These are phyloP conservation scores for Cantharis lateralis DNA, from an alignment of 2,888 invertebrate species.

Conservation along the genomic window DNA sequence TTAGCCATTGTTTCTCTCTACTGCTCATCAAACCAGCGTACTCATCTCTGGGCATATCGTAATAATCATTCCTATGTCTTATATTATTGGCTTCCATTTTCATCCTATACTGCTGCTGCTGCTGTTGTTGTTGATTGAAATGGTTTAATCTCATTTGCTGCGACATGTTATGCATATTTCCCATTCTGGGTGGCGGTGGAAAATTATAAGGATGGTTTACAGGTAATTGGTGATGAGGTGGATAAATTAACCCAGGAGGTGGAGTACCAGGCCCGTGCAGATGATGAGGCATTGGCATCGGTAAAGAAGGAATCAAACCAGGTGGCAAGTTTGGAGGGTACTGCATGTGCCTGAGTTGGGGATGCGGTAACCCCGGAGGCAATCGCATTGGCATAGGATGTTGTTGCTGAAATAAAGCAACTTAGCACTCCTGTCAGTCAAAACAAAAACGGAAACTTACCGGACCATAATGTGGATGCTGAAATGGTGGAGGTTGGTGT, in stretches of 20 bases:
- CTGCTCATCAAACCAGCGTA: slow-evolving; percentile 93
- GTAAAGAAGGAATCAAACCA: slow-evolving; percentile 41
- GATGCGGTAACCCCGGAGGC: slow-evolving; percentile 48
- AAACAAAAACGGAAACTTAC: background rate
- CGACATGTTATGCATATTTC: slow-evolving; percentile 22
- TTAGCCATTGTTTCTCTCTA: slow-evolving; percentile 94
- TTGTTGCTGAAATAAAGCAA: slow-evolving; percentile 15
- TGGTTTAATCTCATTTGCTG: slow-evolving; percentile 18
- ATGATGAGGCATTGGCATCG: slow-evolving; percentile 35
- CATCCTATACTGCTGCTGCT: slow-evolving; percentile 40
- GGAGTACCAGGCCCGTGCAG: slow-evolving; percentile 33
- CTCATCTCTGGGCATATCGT: slow-evolving; percentile 62
- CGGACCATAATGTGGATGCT: slow-evolving; percentile 8
- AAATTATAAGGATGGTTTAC: slow-evolving; percentile 42
- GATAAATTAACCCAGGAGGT: slow-evolving; percentile 36
- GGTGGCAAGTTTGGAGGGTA: slow-evolving; percentile 42
- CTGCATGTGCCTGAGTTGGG: slow-evolving; percentile 42
- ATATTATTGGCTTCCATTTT: slow-evolving; percentile 9
- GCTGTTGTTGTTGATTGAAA: slow-evolving; percentile 42
- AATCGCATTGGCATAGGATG: slow-evolving; percentile 30
- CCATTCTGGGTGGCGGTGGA: slow-evolving; percentile 49
- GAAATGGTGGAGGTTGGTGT: slow-evolving; percentile 10
- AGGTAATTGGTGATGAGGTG: slow-evolving; percentile 36
- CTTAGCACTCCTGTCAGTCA: background rate
- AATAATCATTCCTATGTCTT: slow-evolving; percentile 46